These are phyloP conservation scores for Eupithecia insigniata DNA, from an alignment of 2,888 invertebrate genomes.

Conservation along the genomic window DNA sequence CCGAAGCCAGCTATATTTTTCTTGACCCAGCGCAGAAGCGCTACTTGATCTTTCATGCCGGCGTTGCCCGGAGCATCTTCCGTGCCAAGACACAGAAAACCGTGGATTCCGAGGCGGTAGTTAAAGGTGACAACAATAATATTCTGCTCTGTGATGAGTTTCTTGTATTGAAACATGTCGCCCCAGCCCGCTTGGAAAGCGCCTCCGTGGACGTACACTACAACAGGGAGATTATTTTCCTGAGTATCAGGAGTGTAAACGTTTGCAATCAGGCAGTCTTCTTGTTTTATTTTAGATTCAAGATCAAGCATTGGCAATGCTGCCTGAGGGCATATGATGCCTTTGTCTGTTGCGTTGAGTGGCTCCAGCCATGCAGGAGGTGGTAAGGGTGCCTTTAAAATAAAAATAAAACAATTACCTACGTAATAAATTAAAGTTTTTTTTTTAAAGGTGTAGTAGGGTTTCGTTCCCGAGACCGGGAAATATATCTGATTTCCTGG, in stretches of 20 bases:
- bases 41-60: slow-evolving; percentile 69
- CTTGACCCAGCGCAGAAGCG: slow-evolving; percentile 61
- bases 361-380: slow-evolving; percentile 14
- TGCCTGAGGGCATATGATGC: slow-evolving; percentile 14
- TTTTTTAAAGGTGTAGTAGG: too few relatives aligned
- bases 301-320: background rate
- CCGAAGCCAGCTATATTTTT: slow-evolving; percentile 64
- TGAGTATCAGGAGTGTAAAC: slow-evolving; percentile 62
- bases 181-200: slow-evolving; percentile 48
- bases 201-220: slow-evolving; percentile 55
- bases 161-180: slow-evolving; percentile 43
- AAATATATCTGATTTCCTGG: too few relatives aligned
- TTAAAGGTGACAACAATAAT: slow-evolving; percentile 62
- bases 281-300: slow-evolving; percentile 36
- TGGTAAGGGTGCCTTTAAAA: slow-evolving; percentile 57
- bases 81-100: slow-evolving; percentile 67
- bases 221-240: slow-evolving; percentile 50
- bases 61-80: slow-evolving; percentile 66
- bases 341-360: slow-evolving; percentile 12
- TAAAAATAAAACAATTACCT: background rate
- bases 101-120: slow-evolving; percentile 61
- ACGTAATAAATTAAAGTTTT: too few relatives aligned
- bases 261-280: slow-evolving; percentile 66
- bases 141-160: slow-evolving; percentile 51
- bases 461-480: too few relatives aligned